These are phyloP conservation scores for Caenorhabditis wallacei DNA, from an alignment of 2,888 invertebrate species.

Conservation along the genomic window DNA sequence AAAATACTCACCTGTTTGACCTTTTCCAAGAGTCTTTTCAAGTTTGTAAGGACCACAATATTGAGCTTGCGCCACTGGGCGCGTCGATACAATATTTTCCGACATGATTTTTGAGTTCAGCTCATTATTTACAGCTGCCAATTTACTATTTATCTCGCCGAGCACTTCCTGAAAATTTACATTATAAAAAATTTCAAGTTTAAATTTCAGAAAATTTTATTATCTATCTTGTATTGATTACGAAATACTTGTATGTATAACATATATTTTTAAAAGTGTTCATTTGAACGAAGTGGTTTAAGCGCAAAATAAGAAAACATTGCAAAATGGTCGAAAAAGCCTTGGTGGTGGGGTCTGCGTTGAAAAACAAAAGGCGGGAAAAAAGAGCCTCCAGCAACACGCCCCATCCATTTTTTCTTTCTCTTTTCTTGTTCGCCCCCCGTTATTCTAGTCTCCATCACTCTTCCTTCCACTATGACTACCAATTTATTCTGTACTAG, in stretches of 20 bases:
- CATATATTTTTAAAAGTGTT: conserved; percentile 6
- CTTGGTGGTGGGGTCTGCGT: conserved; percentile 24
- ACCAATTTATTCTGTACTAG: conserved; percentile 58
- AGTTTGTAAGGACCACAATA: conserved; percentile 99
- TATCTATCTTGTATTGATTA: too few species aligned
- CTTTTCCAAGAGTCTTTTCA: conserved; percentile 99
- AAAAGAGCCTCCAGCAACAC: conserved; percentile 30
- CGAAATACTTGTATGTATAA: not conserved
- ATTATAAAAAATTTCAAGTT: not conserved
- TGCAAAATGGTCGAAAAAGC: conserved; percentile 47
- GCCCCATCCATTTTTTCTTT: conserved; percentile 30
- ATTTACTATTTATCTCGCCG: conserved; percentile 81
- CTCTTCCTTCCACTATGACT: conserved; percentile 37
- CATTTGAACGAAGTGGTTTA: conserved; percentile 1
- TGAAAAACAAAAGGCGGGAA: conserved; percentile 55
- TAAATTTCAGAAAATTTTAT: too few species aligned
- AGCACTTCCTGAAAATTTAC: conserved; percentile 71
- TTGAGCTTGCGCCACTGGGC: conserved; percentile 85
- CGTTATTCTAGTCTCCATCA: conserved; percentile 32
- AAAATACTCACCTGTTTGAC: conserved; percentile 94
- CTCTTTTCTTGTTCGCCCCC: not conserved
- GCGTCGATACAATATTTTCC: conserved; percentile 69
- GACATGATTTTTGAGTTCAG: conserved; percentile 80
- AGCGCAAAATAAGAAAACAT: conserved; percentile 27
- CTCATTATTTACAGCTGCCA: conserved; percentile 79